These are phyloP conservation scores for Antheraea mylitta DNA, from an alignment of 1,140 invertebrate species.

Conservation along the genomic window DNA sequence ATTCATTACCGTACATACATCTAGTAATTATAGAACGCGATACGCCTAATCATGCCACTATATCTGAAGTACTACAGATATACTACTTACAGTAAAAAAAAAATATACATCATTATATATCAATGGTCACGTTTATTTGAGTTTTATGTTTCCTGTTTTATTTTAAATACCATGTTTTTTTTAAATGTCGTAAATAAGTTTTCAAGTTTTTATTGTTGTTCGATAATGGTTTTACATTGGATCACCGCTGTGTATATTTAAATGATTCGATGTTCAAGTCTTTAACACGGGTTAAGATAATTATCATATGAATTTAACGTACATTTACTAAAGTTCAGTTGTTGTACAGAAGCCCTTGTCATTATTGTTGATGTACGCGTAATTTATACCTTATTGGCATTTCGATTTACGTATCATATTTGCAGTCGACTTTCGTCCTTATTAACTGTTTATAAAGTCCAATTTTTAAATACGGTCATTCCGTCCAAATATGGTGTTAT, in stretches of 20 bases:
- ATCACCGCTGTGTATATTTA: background rate
- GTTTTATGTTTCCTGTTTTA: too few relatives aligned
- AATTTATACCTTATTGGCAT: constrained; percentile 7
- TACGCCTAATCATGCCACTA: too few relatives aligned
- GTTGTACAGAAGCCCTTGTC: background rate
- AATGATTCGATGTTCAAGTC: constrained; percentile 2
- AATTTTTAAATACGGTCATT: too few relatives aligned
- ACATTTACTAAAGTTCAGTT: background rate
- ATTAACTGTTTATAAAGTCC: too few relatives aligned
- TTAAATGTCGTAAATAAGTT: background rate
- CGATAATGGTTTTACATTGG: background rate
- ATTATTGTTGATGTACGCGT: background rate
- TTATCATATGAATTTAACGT: background rate
- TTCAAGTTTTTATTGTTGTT: background rate
- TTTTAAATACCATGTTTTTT: background rate
- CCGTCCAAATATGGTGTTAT: too few relatives aligned
- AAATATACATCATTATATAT: background rate
- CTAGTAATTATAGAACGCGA: too few relatives aligned
- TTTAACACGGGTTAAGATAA: background rate
- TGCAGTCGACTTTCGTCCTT: too few relatives aligned
- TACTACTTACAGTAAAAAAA: too few relatives aligned
- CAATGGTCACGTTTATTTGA: too few relatives aligned
- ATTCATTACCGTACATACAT: too few relatives aligned
- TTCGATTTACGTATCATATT: background rate
- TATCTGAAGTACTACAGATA: too few relatives aligned